Evolutionary conservation across 1,140 invertebrate genomes (phyloP), one percentile per base, ranked within the genome.

Genomic region (Drosophila orena): DNA sequence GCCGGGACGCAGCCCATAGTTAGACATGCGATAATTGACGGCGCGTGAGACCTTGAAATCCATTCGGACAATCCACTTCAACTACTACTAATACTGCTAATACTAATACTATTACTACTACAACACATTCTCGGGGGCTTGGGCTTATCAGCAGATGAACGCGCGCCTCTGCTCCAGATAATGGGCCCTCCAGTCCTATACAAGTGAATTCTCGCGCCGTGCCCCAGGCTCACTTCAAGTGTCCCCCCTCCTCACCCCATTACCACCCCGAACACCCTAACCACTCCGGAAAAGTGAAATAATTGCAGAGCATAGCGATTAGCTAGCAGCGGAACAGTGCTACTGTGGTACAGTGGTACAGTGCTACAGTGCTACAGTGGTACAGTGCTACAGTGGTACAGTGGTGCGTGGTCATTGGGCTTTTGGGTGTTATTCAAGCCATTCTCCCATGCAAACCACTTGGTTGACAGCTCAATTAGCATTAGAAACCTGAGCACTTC

Each of bases 1-100:
- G 17, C 20, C 7, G 44, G 17, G 4, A 12, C 12, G 44, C 27
- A 47, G 27, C 70, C 30, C 30, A 30, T 44, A 43, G 60, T 65
- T 46, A 35, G 52, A 56, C 44, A 43, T 53, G 71, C 71, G 70
- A 74, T 75, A 75, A 75, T 75, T 66, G 35, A 35, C 37, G 35
- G 72, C 72, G 72, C 72, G 72, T 75, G 72, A 75, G 72, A 75
- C 72, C 72, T 75, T 75, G 59, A 65, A 75, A 54, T 71, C 7
- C 27, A 64, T 43, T 64, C 34, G 58, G 43, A 27, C 22, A 20
- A 44, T 40, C 30, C 7, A 30, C 7, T 30, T 8, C 27, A 1
- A 7, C 6, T 30, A 7, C 27, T 7, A 7, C 27, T 30, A 30
- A 7, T 30, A 30, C 27, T 30, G 8, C 27, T 2, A 8, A 30